phyloP scores from a whole-genome alignment of 2,113 vertebrate species.

The Furnarius figulus region DNA sequence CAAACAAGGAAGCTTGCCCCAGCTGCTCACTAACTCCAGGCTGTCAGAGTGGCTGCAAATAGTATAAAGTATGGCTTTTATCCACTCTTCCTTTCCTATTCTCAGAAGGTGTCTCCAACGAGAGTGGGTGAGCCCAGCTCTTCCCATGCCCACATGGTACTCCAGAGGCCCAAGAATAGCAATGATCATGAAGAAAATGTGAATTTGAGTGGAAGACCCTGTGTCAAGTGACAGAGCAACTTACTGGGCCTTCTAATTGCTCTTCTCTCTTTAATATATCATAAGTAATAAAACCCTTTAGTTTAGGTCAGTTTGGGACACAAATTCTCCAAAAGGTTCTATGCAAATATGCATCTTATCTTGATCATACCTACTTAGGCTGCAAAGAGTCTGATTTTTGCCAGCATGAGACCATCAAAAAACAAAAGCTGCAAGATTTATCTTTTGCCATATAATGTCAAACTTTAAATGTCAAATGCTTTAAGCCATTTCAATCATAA shows the following conservation, averaged over 20 bases:
- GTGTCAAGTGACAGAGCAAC: not conserved
- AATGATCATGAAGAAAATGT: rapidly evolving
- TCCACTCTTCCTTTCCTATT: not conserved
- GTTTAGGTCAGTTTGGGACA: not conserved
- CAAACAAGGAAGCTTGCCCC: not conserved
- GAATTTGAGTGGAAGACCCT: not conserved
- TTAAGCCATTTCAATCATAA: constrained; percentile 50
- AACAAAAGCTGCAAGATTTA: constrained; percentile 7
- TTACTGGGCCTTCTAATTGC: not conserved
- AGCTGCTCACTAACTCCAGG: not conserved
- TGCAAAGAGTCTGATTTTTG: not conserved
- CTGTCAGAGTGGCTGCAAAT: not conserved
- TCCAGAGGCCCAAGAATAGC: not conserved
- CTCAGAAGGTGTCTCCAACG: rapidly evolving
- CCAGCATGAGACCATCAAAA: not conserved
- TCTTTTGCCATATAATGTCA: constrained; percentile 1
- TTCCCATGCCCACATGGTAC: rapidly evolving
- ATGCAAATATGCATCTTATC: not conserved
- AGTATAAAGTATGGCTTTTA: not conserved
- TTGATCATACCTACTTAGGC: not conserved
- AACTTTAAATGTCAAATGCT: constrained; percentile 56
- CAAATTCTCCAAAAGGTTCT: not conserved
- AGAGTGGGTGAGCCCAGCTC: not conserved
- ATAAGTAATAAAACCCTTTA: not conserved
- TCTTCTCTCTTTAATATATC: not conserved